Base-by-base conservation (phyloP, 2,888 invertebrate genomes). In the Acanthosoma haemorrhoidale region DNA sequence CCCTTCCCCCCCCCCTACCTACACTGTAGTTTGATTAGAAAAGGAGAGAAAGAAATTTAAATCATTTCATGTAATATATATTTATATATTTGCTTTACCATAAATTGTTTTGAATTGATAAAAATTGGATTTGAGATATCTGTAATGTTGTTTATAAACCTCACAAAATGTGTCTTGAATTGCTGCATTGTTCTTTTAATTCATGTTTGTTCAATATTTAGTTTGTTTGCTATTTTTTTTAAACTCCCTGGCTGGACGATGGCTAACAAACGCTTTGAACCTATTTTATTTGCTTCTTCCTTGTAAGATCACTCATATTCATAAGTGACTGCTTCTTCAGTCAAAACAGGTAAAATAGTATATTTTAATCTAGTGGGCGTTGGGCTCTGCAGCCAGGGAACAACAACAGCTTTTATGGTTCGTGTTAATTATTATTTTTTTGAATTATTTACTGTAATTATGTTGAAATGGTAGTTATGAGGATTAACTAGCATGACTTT, bases 191-290 rank as follows among this genome's bases (percentile, higher is more conserved):
- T 38, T 39, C 39, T 59, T 70, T 36, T n/a, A n/a, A 57, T 25
- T 39, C 11, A n/a, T 13, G 31, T n/a, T n/a, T n/a, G n/a, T n/a
- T n/a, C n/a, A n/a, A n/a, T 31, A 61, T 39, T 43, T 68, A 61
- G 59, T 32, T n/a, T n/a, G n/a, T n/a, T 69, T 66, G 61, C 63
- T n/a, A 39, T 72, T 31, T 64, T 69, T 43, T 25, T 58, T 68
- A 64, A 69, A 57, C 66, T 70, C 71, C 71, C 70, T 71, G 71
- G 71, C 71, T 70, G 72, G 70, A 70, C 60, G 59, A 70, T 69
- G 70, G 70, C 72, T 72, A 72, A 72, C 72, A 64, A 43, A 36
- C 29, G 69, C 59, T 69, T 69, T 11, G 31, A 60, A 61, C 61
- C 41, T 32, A 15, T 69, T 69, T 41, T 60, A 32, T 59, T 60